A percentile compares a stretch with the other conserved stretches of the same genome.
Conservation (phyloP, 2,797 vertebrate species). For the Crypturellus tataupa region DNA sequence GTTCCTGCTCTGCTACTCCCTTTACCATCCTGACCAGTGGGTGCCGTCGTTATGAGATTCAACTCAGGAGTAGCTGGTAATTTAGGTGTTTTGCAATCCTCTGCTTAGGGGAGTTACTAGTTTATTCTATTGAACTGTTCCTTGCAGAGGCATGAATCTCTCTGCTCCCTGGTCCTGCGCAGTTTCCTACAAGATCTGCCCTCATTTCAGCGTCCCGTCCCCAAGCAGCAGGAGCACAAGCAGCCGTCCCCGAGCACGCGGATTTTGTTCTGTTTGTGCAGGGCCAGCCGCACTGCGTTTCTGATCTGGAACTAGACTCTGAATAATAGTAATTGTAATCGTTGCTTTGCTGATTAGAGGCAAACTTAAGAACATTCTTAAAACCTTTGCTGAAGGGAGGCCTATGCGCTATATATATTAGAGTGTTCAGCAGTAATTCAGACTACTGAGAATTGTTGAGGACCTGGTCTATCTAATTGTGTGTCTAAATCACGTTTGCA, state of each 20-base stretch:
- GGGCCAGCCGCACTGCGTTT: not conserved
- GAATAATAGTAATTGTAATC: not conserved
- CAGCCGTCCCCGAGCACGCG: not conserved
- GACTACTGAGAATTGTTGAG: slow-evolving; percentile 31
- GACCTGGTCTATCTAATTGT: slow-evolving; percentile 45
- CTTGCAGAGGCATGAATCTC: not conserved
- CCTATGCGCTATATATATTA: not conserved
- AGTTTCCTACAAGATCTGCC: not conserved
- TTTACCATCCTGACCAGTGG: not conserved
- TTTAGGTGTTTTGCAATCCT: not conserved
- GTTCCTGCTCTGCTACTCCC: not conserved
- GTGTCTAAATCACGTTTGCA: slow-evolving; percentile 52
- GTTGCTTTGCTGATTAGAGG: slow-evolving; percentile 34
- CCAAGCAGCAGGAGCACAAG: fast-evolving
- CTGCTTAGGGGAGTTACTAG: not conserved
- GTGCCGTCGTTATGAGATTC: not conserved
- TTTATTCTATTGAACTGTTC: not conserved
- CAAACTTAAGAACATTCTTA: slow-evolving; percentile 39
- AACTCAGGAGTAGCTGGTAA: not conserved
- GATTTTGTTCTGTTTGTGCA: not conserved
- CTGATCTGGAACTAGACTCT: not conserved
- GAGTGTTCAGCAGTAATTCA: slow-evolving; percentile 37
- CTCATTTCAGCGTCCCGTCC: not conserved
- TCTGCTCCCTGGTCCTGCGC: not conserved
- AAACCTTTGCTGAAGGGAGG: slow-evolving; percentile 33